phyloP scores from a whole-genome alignment of 2,113 vertebrate species.

The Ammodytes marinus region DNA sequence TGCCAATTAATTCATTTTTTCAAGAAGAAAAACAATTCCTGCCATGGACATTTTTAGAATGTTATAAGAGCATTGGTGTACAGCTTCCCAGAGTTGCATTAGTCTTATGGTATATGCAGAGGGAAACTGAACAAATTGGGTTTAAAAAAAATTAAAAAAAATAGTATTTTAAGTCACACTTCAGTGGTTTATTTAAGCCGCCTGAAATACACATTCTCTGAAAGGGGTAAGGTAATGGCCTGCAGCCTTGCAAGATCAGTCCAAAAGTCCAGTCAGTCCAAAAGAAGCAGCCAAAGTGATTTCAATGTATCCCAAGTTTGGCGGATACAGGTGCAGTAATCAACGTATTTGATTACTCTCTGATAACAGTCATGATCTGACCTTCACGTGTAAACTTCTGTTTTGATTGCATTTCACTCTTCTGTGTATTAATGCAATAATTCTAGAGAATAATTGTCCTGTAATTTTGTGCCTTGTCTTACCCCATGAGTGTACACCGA shows the following conservation, averaged over 20 bases:
- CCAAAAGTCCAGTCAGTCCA: constrained; percentile 64
- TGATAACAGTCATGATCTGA: constrained; percentile 52
- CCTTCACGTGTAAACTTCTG: constrained; percentile 11
- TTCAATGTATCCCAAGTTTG: constrained; percentile 52
- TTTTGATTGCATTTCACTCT: constrained; percentile 51
- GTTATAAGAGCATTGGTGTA: neutral
- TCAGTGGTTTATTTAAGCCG: neutral
- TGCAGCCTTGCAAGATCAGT: constrained; percentile 53
- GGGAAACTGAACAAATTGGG: neutral
- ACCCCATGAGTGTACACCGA: constrained; percentile 23
- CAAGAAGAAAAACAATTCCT: neutral
- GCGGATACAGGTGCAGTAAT: constrained; percentile 58
- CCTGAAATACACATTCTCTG: neutral
- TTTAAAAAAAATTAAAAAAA: neutral
- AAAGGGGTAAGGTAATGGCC: constrained; percentile 22
- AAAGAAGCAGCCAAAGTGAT: constrained; percentile 58
- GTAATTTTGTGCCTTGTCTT: constrained; percentile 45
- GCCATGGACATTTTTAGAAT: constrained; percentile 13
- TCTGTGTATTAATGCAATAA: constrained; percentile 47
- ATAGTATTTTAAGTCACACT: constrained; percentile 6
- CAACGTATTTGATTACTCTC: constrained; percentile 60
- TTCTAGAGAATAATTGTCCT: constrained; percentile 43
- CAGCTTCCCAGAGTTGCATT: neutral
- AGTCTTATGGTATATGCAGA: neutral
- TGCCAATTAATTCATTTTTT: neutral